phyloP scores from a whole-genome alignment of 2,797 vertebrate genomes.

The Schizopygopsis malacanthus region DNA sequence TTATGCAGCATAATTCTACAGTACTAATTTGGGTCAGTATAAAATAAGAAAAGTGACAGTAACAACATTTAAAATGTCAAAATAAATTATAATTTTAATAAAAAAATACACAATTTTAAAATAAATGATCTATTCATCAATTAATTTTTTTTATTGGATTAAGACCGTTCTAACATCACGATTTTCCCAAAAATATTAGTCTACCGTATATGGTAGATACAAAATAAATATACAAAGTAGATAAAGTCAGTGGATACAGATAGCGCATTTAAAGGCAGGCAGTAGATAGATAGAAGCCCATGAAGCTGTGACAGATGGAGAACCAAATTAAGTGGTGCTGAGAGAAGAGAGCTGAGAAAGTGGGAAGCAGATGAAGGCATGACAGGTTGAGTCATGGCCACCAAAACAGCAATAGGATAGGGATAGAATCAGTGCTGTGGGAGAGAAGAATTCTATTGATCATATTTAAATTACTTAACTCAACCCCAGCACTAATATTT shows the following conservation, averaged over 20 bases:
- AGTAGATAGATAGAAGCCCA: not conserved
- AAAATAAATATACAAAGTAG: not conserved
- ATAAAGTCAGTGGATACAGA: not conserved
- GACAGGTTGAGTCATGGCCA: not conserved
- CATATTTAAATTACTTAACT: not conserved
- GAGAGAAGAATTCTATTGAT: not conserved
- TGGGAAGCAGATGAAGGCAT: not conserved
- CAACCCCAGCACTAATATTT: not conserved
- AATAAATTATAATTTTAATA: too few relatives aligned
- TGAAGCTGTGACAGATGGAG: not conserved
- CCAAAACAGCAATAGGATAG: not conserved
- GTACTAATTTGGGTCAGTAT: too few relatives aligned
- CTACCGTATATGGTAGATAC: not conserved
- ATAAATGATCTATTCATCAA: too few relatives aligned
- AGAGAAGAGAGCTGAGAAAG: constrained; percentile 2
- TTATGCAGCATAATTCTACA: not conserved
- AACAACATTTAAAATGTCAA: too few relatives aligned
- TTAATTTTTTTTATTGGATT: too few relatives aligned
- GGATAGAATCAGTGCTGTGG: not conserved
- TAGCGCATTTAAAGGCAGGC: not conserved
- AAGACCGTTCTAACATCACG: too few relatives aligned
- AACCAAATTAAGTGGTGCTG: not conserved
- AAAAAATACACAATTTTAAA: too few relatives aligned
- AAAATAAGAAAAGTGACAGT: too few relatives aligned
- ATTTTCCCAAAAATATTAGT: not conserved